A percentile compares a stretch with the other conserved stretches of the same genome.
These are phyloP conservation scores for Heterohyrax brucei DNA, from an alignment of 2,797 vertebrate genomes.

Conservation along the genomic window DNA sequence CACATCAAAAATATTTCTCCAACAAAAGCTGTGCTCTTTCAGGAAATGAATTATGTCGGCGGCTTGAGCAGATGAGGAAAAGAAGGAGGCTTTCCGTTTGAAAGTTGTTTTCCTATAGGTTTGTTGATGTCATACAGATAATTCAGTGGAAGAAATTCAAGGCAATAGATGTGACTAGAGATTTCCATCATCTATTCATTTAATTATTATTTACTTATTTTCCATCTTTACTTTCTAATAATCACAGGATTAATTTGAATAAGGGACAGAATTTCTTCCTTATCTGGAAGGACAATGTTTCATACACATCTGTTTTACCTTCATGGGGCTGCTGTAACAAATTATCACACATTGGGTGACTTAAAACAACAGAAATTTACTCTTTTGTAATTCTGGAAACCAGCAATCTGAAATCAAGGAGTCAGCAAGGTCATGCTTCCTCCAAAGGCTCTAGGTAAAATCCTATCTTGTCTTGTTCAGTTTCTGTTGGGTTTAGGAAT, in stretches of 20 bases:
- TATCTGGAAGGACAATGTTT: not conserved
- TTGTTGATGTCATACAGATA: not conserved
- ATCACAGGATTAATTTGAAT: slow-evolving; percentile 13
- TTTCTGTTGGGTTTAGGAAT: not conserved
- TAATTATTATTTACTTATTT: not conserved
- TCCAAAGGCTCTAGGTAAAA: not conserved
- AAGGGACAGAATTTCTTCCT: not conserved
- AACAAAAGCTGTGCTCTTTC: not conserved
- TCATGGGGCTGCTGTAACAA: not conserved
- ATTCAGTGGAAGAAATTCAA: not conserved
- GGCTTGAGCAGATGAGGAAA: fast-evolving
- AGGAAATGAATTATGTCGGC: not conserved
- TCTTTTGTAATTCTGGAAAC: not conserved
- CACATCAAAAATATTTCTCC: not conserved
- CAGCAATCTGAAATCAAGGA: not conserved
- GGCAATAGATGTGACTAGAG: not conserved
- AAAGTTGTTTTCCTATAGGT: not conserved
- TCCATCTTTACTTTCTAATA: slow-evolving; percentile 15
- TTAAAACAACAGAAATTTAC: not conserved
- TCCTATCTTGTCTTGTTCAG: not conserved
- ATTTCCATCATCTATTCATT: not conserved
- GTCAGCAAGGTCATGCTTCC: not conserved
- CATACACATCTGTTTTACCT: not conserved
- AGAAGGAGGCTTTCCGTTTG: not conserved
- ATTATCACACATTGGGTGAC: not conserved